Percentiles rank a stretch among this genome's conserved stretches.
Conservation (phyloP, 2,888 invertebrate genomes). For the Aleiodes leptofemur region DNA sequence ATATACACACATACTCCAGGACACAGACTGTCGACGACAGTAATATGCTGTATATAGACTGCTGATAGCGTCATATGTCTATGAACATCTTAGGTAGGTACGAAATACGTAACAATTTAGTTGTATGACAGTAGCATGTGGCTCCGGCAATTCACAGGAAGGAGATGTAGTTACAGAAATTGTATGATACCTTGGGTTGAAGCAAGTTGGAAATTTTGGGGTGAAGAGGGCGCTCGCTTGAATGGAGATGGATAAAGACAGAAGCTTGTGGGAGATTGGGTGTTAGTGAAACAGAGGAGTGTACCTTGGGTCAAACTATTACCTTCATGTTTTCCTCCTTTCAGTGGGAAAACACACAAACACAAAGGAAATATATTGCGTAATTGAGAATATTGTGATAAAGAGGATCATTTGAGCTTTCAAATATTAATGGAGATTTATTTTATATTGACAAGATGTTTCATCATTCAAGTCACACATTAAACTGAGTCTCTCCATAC, state of each 20-base stretch:
- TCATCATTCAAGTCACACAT: too few relatives aligned
- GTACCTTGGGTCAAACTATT: conserved; percentile 21
- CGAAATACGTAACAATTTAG: conserved; percentile 23
- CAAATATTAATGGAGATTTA: not conserved
- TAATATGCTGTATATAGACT: not conserved
- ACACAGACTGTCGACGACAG: conserved; percentile 27
- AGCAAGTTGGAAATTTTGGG: conserved; percentile 15
- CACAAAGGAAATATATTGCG: too few relatives aligned
- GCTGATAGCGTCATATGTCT: conserved; percentile 1
- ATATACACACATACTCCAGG: not conserved
- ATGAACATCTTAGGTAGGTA: conserved; percentile 14
- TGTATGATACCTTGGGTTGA: conserved; percentile 1
- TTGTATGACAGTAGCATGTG: conserved; percentile 23
- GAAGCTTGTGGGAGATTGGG: conserved; percentile 14
- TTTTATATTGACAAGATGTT: too few relatives aligned
- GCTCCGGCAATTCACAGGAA: conserved; percentile 14
- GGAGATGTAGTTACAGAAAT: conserved; percentile 16
- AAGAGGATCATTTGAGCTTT: not conserved
- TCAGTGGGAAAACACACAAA: conserved; percentile 30
- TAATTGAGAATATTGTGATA: too few relatives aligned
- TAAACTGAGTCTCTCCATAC: too few relatives aligned
- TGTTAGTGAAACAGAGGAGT: conserved; percentile 10
- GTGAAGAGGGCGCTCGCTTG: conserved; percentile 7
- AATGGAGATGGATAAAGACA: conserved; percentile 36
- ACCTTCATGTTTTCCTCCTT: conserved; percentile 37